phyloP scores from a whole-genome alignment of 1,140 invertebrate genomes.

The Anastrepha obliqua region DNA sequence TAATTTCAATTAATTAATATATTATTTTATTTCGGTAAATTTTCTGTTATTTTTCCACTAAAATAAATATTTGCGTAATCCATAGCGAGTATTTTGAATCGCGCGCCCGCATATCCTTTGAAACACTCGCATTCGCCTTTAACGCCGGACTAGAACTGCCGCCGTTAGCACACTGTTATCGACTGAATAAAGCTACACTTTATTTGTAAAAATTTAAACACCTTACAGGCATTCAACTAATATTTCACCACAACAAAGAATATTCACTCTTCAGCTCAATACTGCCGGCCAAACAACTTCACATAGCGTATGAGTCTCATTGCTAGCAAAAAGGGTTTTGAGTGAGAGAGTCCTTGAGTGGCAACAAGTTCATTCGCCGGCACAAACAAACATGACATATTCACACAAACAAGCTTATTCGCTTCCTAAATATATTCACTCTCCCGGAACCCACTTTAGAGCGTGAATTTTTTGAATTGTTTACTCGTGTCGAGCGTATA shows the following conservation, averaged over 20 bases:
- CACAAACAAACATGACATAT: background rate
- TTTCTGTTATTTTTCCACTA: background rate
- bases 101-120: background rate
- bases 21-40: background rate
- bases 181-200: background rate
- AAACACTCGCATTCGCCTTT: background rate
- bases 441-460: background rate
- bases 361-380: slow-evolving; percentile 24
- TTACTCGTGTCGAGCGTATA: background rate
- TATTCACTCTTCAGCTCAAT: background rate
- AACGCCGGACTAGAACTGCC: background rate
- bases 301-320: no score
- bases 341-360: slow-evolving; percentile 16
- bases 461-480: background rate
- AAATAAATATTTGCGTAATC: background rate
- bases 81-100: background rate
- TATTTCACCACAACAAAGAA: background rate
- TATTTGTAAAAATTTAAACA: background rate
- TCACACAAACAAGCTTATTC: background rate
- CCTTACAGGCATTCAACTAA: background rate
- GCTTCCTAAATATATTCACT: background rate
- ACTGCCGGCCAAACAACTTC: background rate
- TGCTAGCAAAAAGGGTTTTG: background rate
- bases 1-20: background rate
- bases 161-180: background rate